Percentiles rank a stretch among this genome's conserved stretches.
Evolutionary conservation across 2,113 vertebrate genomes (phyloP).

Genomic region (Nannospalax galili): DNA sequence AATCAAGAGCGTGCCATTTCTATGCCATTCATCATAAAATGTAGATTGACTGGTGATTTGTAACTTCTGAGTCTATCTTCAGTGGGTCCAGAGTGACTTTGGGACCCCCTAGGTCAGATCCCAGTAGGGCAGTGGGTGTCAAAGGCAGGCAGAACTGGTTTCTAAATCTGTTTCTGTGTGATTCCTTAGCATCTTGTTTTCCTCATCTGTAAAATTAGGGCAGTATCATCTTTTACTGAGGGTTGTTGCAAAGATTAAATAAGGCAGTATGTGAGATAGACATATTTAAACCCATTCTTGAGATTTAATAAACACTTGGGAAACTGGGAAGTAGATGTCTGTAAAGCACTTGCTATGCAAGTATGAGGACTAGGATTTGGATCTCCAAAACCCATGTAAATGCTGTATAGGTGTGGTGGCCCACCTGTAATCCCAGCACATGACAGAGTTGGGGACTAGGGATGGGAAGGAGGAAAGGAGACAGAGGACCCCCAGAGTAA

Average conservation of each 20-base stretch:
- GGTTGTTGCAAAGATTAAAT: not conserved
- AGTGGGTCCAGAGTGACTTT: not conserved
- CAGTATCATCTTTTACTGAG: not conserved
- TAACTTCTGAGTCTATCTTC: not conserved
- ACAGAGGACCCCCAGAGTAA: too few species aligned
- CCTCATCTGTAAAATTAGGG: not conserved
- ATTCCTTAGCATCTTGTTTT: not conserved
- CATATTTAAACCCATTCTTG: not conserved
- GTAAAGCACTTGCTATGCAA: not conserved
- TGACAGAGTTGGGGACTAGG: too few species aligned
- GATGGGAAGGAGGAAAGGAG: not conserved
- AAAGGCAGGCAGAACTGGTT: not conserved
- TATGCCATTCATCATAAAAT: not conserved
- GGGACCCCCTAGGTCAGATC: not conserved
- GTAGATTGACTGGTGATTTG: not conserved
- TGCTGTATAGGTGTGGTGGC: not conserved
- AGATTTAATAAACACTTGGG: not conserved
- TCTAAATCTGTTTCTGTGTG: conserved; percentile 15
- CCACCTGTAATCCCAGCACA: too few species aligned
- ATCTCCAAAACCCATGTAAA: too few species aligned
- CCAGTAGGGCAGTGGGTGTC: not conserved
- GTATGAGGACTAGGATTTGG: too few species aligned
- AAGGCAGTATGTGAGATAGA: not conserved
- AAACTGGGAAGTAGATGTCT: too few species aligned
- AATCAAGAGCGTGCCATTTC: not conserved